Base-by-base conservation (phyloP, 2,113 vertebrate genomes). In the Candoia aspera region DNA sequence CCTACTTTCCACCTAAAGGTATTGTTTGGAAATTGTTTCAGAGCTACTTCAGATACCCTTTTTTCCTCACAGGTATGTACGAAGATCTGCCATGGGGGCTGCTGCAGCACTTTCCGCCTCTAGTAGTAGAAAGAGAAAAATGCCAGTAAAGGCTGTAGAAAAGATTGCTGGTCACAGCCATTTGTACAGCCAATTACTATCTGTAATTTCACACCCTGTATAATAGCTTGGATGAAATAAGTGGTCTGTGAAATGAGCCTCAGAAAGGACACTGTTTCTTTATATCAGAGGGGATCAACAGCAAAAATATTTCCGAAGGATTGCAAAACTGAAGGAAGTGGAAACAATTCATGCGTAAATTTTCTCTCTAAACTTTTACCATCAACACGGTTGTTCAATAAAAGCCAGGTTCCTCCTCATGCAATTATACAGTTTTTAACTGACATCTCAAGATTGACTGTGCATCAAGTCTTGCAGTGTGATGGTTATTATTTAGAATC, bases 1-100 rank as follows among this genome's bases (percentile, higher is more conserved):
- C 99, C 88, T 99, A 99, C 96, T 99, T 99, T 95, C 99, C 99
- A 93, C 99, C 99, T 86, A 99, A 99, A 99, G 99, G 99, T 99
- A 98, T 90, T 26, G 54, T 37, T 83, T 58, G 53, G 24, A 88
- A 24, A 88, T 58, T 46, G 37, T 9, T 64, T 87, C 55, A 58
- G 9, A 26, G 13, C 24, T 89, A n/a, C 15, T 89, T 64, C 24
- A 49, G 12, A n/a, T 15, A 13, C 29, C 11, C 53, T 84, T 23
- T 64, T 49, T 58, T 64, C 33, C 13, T 24, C 13, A 46, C 26
- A 19, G 60, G 42, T 53, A 84, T 42, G 11, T 54, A 64, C 24
- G 42, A 1, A 53, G n/a, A 87, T 17, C 49, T 6, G 33, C 13
- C 37, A 17, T 19, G 49, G 58, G 33, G n/a, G 60, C 26, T 68